A percentile compares a stretch with the other conserved stretches of the same genome.
Conservation (phyloP, 2,797 vertebrate genomes). For the Clamator glandarius region DNA sequence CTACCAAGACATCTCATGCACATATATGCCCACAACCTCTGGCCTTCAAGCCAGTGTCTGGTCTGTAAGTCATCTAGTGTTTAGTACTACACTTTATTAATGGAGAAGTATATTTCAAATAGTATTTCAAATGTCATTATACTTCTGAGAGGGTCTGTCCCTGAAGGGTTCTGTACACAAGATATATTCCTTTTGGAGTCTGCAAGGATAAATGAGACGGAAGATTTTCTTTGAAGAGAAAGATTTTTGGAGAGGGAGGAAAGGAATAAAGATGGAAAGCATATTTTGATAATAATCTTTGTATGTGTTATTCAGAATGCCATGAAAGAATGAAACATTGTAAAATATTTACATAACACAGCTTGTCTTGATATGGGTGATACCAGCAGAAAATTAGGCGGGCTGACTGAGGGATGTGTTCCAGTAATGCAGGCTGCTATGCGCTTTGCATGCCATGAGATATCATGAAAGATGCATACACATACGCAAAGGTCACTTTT, state of each 20-base stretch:
- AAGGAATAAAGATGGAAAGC: neutral
- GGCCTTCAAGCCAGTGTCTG: neutral
- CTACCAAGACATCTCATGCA: neutral
- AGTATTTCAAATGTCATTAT: neutral
- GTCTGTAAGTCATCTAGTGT: neutral
- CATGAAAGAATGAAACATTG: neutral
- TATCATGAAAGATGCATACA: conserved; percentile 3
- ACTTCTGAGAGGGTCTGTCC: neutral
- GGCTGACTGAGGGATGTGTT: neutral
- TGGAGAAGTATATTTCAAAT: neutral
- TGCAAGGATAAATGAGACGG: neutral
- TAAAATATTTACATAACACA: conserved; percentile 41
- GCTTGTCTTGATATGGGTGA: neutral
- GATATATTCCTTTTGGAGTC: neutral
- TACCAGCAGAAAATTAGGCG: conserved; percentile 36
- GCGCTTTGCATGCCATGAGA: neutral
- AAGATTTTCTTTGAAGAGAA: neutral
- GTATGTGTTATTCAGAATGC: neutral
- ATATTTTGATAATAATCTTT: neutral
- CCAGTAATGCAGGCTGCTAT: neutral
- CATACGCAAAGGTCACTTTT: neutral
- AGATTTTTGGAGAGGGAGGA: neutral
- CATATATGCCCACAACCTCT: neutral
- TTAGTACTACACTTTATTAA: neutral
- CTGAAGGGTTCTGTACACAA: neutral